A percentile compares a stretch with the other conserved stretches of the same genome.
These are phyloP conservation scores for Periparus ater DNA, from an alignment of 2,797 vertebrate species.

Conservation along the genomic window DNA sequence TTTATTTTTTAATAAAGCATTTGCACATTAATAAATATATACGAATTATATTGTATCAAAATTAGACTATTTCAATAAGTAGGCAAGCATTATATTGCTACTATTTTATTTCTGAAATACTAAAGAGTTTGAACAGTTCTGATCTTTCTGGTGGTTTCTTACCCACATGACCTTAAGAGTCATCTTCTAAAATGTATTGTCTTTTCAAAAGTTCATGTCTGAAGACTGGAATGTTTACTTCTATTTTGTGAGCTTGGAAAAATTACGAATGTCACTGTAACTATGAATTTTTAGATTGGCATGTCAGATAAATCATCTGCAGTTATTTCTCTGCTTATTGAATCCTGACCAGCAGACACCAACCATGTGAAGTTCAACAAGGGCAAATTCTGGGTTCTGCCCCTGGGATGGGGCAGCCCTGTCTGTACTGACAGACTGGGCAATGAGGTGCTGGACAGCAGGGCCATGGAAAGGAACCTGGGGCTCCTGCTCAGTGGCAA, in stretches of 20 bases:
- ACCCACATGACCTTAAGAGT: neutral
- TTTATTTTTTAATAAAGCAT: neutral
- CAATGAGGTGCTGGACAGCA: neutral
- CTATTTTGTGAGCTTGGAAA: neutral
- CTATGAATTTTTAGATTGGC: neutral
- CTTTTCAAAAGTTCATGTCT: neutral
- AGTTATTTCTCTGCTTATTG: neutral
- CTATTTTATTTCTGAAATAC: neutral
- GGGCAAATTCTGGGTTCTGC: fast-evolving
- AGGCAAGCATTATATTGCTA: neutral
- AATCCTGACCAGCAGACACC: neutral
- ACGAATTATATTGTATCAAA: neutral
- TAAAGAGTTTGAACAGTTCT: neutral
- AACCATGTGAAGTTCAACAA: fast-evolving
- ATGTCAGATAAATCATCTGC: neutral
- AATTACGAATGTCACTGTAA: neutral
- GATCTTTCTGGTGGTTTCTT: neutral
- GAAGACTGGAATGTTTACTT: neutral
- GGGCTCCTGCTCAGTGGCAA: neutral
- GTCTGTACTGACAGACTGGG: fast-evolving
- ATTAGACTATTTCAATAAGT: neutral
- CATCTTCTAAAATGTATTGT: neutral
- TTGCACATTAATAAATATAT: neutral
- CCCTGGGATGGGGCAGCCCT: fast-evolving
- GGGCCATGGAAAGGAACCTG: neutral